Conservation (phyloP, 2,113 vertebrate genomes). For the Noturus placidus region DNA sequence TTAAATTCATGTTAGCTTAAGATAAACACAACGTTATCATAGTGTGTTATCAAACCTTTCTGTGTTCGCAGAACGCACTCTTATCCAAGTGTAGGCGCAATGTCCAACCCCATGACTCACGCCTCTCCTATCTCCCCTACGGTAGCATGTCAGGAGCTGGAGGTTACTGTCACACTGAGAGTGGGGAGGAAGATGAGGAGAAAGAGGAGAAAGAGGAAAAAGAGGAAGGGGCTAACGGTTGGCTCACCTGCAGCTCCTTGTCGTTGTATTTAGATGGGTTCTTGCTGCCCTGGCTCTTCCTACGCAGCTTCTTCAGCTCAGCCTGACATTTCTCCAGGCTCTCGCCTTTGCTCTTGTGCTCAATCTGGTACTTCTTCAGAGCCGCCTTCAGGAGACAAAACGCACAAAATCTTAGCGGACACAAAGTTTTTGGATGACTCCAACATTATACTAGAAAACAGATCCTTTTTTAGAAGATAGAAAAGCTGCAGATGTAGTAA, state of each 20-base stretch:
- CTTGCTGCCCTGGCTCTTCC: conserved; percentile 98
- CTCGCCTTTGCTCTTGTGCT: conserved; percentile 92
- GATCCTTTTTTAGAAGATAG: neutral
- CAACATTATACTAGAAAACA: neutral
- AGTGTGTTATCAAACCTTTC: conserved; percentile 10
- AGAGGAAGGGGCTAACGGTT: neutral
- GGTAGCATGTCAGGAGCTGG: neutral
- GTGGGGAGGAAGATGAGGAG: neutral
- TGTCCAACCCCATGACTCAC: neutral
- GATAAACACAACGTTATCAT: conserved; percentile 33
- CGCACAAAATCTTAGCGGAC: conserved; percentile 20
- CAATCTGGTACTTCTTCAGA: conserved; percentile 94
- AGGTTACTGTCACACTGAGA: neutral
- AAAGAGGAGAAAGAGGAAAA: neutral
- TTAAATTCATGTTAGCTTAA: conserved; percentile 19
- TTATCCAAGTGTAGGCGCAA: neutral
- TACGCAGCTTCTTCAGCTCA: conserved; percentile 95
- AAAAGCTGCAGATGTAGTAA: neutral
- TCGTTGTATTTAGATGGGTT: conserved; percentile 97
- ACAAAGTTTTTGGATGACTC: conserved; percentile 23
- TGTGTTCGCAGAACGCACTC: neutral
- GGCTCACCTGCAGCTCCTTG: conserved; percentile 95
- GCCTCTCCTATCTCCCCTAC: neutral
- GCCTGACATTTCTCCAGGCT: conserved; percentile 93
- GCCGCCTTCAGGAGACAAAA: conserved; percentile 79